These are phyloP conservation scores for Celastrina argiolus DNA, from an alignment of 2,888 invertebrate genomes.

Conservation along the genomic window DNA sequence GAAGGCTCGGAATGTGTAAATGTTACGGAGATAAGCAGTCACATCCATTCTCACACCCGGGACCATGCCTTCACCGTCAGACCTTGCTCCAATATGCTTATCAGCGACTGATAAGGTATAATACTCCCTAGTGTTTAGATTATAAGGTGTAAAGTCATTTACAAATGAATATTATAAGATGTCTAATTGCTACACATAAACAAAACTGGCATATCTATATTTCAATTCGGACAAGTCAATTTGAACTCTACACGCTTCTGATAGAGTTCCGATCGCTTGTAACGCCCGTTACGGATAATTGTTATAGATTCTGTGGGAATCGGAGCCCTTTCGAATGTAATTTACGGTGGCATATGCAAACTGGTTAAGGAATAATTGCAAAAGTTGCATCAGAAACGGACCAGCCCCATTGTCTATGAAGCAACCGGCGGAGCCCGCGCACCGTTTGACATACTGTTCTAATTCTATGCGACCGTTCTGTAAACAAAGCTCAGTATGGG, in stretches of 20 bases:
- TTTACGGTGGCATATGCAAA: conserved; percentile 44
- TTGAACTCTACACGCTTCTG: not conserved
- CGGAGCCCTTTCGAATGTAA: conserved; percentile 64
- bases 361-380: conserved; percentile 30
- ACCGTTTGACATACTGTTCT: not conserved
- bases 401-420: conserved; percentile 17
- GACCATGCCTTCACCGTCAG: not conserved
- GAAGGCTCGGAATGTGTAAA: not conserved
- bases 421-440: not conserved
- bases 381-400: conserved; percentile 22
- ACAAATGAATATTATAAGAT: not conserved
- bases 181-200: conserved; percentile 1
- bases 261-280: not conserved
- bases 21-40: not conserved
- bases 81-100: conserved; percentile 12
- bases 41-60: conserved; percentile 4
- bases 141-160: not conserved
- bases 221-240: not conserved
- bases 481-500: too few relatives aligned
- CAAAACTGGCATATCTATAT: conserved; percentile 1
- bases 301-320: conserved; percentile 57
- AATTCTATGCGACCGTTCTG: too few relatives aligned
- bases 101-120: not conserved
- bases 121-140: not conserved
- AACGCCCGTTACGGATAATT: conserved; percentile 20